Conservation (phyloP, 2,888 invertebrate species). For the Prosopocoilus inquinatus region DNA sequence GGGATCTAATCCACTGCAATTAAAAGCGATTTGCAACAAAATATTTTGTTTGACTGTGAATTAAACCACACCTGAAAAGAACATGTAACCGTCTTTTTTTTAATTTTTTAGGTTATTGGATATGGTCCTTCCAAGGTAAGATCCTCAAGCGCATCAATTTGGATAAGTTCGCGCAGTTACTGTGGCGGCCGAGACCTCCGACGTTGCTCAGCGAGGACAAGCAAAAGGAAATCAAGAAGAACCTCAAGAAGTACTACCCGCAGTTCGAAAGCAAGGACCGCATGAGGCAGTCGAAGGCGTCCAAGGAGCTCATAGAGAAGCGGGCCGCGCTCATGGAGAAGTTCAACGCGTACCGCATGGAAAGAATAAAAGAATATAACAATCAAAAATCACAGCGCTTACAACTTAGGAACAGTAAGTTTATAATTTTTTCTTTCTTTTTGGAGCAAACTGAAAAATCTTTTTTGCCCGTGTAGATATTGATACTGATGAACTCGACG, state of each 20-base stretch:
- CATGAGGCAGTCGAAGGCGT: slow-evolving; percentile 86
- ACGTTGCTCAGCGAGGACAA: slow-evolving; percentile 80
- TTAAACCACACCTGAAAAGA: too few relatives aligned
- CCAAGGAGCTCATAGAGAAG: slow-evolving; percentile 93
- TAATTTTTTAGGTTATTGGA: slow-evolving; percentile 79
- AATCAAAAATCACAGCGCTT: slow-evolving; percentile 78
- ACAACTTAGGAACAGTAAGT: slow-evolving; percentile 84
- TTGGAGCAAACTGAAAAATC: neutral
- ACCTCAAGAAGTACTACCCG: slow-evolving; percentile 93
- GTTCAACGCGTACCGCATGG: slow-evolving; percentile 77
- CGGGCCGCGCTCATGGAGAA: slow-evolving; percentile 84
- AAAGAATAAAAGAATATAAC: slow-evolving; percentile 72
- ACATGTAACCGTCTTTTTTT: neutral
- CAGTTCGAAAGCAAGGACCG: slow-evolving; percentile 97
- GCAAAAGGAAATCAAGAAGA: slow-evolving; percentile 94
- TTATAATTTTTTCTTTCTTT: neutral
- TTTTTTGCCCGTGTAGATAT: slow-evolving; percentile 64
- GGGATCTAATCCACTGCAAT: too few relatives aligned
- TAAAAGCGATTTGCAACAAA: too few relatives aligned
- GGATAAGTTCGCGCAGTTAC: slow-evolving; percentile 90
- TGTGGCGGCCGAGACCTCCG: slow-evolving; percentile 94
- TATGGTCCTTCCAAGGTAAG: slow-evolving; percentile 94
- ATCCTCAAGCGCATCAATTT: slow-evolving; percentile 78
- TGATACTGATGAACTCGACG: slow-evolving; percentile 90
- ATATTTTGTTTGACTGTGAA: too few relatives aligned